Conservation (phyloP, 1,140 invertebrate genomes). For the Scylla paramamosain region DNA sequence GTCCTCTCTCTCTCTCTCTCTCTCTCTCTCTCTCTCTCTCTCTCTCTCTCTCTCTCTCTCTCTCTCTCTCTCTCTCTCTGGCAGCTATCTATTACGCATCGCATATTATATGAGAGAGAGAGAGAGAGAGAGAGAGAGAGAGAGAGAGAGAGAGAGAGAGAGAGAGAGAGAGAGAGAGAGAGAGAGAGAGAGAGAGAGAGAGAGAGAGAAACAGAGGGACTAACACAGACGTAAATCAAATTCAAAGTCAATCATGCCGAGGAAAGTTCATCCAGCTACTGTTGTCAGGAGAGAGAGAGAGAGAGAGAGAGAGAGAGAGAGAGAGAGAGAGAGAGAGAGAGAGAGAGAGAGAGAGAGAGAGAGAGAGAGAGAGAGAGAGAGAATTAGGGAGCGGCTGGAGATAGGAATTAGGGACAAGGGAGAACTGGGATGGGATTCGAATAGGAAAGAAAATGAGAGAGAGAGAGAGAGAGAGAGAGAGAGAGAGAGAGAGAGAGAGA, state of each 20-base stretch:
- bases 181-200: not conserved
- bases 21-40: not conserved
- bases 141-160: conserved; percentile 17
- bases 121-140: too few species aligned
- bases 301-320: not conserved
- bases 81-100: not conserved
- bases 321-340: not conserved
- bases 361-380: not conserved
- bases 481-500: not conserved
- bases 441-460: not conserved
- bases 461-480: not conserved
- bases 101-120: too few species aligned
- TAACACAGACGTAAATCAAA: conserved; percentile 49
- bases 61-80: not conserved
- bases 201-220: not conserved
- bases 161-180: not conserved
- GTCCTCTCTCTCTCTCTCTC: not conserved
- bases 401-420: not conserved
- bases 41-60: not conserved
- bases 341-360: not conserved
- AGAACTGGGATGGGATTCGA: not conserved
- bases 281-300: not conserved
- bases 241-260: conserved; percentile 48
- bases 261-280: conserved; percentile 34
- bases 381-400: not conserved